Conservation (phyloP, 2,888 invertebrate species). For the Dryococelus australis region DNA sequence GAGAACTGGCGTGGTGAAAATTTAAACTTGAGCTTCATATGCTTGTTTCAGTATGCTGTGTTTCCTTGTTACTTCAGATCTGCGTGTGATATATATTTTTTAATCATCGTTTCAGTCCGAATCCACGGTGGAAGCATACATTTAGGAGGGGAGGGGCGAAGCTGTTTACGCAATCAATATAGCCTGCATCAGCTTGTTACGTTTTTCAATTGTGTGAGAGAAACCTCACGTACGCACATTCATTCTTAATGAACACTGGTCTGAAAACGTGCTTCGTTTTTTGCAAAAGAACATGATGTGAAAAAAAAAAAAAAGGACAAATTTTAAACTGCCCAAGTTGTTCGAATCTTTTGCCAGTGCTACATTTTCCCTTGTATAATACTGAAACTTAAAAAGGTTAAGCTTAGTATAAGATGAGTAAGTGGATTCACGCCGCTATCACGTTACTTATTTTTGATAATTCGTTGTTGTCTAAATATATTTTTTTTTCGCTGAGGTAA, state of each 20-base stretch:
- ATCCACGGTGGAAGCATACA: slow-evolving; percentile 10
- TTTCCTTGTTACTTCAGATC: neutral
- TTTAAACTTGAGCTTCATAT: slow-evolving; percentile 16
- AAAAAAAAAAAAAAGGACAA: slow-evolving; percentile 38
- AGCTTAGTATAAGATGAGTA: slow-evolving; percentile 41
- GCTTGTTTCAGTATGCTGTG: neutral
- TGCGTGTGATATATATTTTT: slow-evolving; percentile 2
- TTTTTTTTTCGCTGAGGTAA: slow-evolving; percentile 44
- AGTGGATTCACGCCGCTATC: slow-evolving; percentile 44
- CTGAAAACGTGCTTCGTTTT: slow-evolving; percentile 44
- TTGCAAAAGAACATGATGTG: slow-evolving; percentile 19
- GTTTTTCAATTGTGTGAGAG: slow-evolving; percentile 28
- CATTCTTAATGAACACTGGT: slow-evolving; percentile 31
- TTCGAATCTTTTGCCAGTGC: slow-evolving; percentile 47
- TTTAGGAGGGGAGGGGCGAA: slow-evolving; percentile 41
- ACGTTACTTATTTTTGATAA: slow-evolving; percentile 48
- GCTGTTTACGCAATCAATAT: slow-evolving; percentile 31
- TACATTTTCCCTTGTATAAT: slow-evolving; percentile 42
- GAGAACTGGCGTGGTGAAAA: neutral
- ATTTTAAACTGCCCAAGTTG: slow-evolving; percentile 44
- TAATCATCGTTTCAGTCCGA: slow-evolving; percentile 1
- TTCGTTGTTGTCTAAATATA: slow-evolving; percentile 32
- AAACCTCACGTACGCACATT: slow-evolving; percentile 6
- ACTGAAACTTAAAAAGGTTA: slow-evolving; percentile 40
- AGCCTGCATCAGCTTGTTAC: slow-evolving; percentile 40